Evolutionary conservation across 1,140 invertebrate genomes (phyloP).

Genomic region (Eulimnadia texana): DNA sequence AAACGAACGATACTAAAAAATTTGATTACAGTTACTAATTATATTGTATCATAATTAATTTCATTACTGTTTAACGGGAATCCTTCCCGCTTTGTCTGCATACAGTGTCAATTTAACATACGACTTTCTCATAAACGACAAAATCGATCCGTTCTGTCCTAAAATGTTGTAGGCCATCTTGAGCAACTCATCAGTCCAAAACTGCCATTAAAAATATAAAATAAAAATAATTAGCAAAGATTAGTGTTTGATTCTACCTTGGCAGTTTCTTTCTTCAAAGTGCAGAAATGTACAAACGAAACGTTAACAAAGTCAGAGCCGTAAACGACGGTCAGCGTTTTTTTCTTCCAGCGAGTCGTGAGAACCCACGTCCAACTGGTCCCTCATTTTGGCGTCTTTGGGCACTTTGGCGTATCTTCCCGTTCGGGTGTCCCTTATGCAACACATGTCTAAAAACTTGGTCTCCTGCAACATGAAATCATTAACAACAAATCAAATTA

Average conservation of each 20-base stretch:
- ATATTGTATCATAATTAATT: constrained; percentile 12
- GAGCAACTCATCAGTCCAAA: constrained; percentile 81
- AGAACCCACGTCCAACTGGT: constrained; percentile 63
- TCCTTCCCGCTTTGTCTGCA: constrained; percentile 72
- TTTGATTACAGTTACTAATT: constrained; percentile 10
- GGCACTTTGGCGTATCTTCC: constrained; percentile 79
- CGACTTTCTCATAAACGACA: constrained; percentile 75
- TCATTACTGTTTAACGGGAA: constrained; percentile 77
- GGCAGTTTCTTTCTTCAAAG: constrained; percentile 72
- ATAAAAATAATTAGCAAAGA: not conserved
- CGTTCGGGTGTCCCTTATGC: constrained; percentile 77
- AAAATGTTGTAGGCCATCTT: constrained; percentile 77
- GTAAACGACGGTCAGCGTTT: constrained; percentile 80
- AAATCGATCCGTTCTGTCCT: constrained; percentile 71
- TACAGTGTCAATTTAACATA: constrained; percentile 70
- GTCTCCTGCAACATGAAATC: constrained; percentile 52
- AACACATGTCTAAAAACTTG: constrained; percentile 78
- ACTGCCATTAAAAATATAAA: constrained; percentile 31
- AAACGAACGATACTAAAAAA: constrained; percentile 66
- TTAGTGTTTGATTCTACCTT: constrained; percentile 41
- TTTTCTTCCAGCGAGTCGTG: constrained; percentile 78
- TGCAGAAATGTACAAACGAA: constrained; percentile 83
- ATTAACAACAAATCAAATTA: constrained; percentile 3
- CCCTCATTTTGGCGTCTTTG: constrained; percentile 74
- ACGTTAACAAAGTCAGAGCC: constrained; percentile 86